Evolutionary conservation across 2,113 vertebrate species (phyloP).

Genomic region (Oncorhynchus nerka): DNA sequence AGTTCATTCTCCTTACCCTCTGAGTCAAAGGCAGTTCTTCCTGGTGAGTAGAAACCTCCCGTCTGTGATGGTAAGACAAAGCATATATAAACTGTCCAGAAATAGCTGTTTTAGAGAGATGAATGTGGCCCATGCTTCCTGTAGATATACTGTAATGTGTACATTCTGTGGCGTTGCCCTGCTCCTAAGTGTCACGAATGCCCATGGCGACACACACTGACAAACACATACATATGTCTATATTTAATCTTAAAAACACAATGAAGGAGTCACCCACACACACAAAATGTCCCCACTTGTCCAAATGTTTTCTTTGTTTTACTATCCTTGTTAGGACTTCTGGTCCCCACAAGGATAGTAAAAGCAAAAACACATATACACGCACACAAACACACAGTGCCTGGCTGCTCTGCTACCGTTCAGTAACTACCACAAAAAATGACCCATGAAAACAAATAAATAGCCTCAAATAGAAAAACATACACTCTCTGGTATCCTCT

Average conservation of each 20-base stretch:
- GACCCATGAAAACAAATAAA: constrained; percentile 2
- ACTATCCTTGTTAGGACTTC: no score
- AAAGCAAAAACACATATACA: no score
- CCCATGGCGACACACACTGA: constrained; percentile 11
- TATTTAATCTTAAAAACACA: constrained; percentile 14
- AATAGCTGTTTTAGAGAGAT: not conserved
- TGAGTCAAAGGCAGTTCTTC: no score
- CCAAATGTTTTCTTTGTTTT: no score
- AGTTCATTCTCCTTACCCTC: no score
- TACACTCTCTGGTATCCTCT: not conserved
- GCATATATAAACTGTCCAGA: not conserved
- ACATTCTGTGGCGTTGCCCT: constrained; percentile 16
- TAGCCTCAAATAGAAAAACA: constrained; percentile 18
- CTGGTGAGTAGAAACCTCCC: no score
- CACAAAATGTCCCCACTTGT: not conserved
- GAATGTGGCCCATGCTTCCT: not conserved
- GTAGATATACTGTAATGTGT: constrained; percentile 11
- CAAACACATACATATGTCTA: not conserved
- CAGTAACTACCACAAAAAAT: constrained; percentile 4
- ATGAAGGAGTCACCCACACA: constrained; percentile 35
- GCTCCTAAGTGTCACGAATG: constrained; percentile 9
- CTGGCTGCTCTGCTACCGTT: constrained; percentile 2
- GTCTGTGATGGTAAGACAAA: no score
- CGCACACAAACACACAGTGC: not conserved
- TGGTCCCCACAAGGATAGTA: no score